Evolutionary conservation across 2,113 vertebrate species (phyloP).

Genomic region (Microcebus jonahi): DNA sequence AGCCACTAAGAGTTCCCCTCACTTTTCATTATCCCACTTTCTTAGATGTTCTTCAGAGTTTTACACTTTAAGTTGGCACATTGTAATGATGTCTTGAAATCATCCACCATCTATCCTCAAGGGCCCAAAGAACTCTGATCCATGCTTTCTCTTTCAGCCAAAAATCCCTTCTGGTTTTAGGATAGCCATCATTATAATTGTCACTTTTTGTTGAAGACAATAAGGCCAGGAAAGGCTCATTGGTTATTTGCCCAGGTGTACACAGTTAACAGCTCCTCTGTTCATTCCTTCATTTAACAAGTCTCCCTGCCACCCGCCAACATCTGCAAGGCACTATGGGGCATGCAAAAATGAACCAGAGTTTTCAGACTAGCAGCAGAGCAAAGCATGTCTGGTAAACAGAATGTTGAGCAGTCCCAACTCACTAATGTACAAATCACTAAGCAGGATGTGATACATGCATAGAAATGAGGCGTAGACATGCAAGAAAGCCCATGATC

Average conservation of each 20-base stretch:
- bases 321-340: not conserved
- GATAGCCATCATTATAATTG: not conserved
- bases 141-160: not conserved
- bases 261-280: not conserved
- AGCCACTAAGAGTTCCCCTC: not conserved
- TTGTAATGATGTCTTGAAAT: not conserved
- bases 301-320: rapidly evolving
- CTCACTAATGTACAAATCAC: not conserved
- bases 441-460: not conserved
- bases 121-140: not conserved
- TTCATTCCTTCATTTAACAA: not conserved
- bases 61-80: not conserved
- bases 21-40: not conserved
- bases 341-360: not conserved
- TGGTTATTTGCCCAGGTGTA: not conserved
- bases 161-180: not conserved
- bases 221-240: not conserved
- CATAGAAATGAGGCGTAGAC: not conserved
- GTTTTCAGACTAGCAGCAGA: not conserved
- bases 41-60: not conserved
- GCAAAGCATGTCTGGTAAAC: not conserved
- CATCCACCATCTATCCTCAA: not conserved
- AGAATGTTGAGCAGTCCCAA: not conserved
- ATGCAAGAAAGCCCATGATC: not conserved
- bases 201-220: not conserved